phyloP scores from a whole-genome alignment of 2,113 vertebrate species.

The Xenopus tropicalis region DNA sequence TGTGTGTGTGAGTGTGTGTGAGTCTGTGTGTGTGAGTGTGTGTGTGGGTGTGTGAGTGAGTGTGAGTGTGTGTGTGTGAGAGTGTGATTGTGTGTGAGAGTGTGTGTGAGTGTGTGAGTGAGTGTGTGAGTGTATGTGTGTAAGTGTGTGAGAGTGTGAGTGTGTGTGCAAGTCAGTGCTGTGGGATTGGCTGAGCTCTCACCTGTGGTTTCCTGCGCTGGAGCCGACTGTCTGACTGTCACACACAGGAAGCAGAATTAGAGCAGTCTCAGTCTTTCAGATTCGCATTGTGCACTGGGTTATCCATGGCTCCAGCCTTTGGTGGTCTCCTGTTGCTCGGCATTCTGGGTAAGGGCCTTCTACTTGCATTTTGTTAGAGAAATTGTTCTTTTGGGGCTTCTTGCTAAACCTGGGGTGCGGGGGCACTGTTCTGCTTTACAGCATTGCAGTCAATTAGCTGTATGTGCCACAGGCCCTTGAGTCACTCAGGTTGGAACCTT shows the following conservation, averaged over 20 bases:
- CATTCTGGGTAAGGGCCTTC: conserved; percentile 17
- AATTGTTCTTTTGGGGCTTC: too few relatives aligned
- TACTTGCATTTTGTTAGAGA: background rate
- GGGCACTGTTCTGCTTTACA: too few relatives aligned
- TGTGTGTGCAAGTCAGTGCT: background rate
- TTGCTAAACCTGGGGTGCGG: background rate
- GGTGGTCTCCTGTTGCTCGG: background rate
- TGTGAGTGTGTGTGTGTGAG: background rate
- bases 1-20: background rate
- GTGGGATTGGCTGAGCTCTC: conserved; percentile 42
- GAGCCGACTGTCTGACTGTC: background rate
- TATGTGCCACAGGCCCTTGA: too few relatives aligned
- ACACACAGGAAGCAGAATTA: too few relatives aligned
- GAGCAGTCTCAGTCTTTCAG: too few relatives aligned
- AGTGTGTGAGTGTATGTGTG: background rate
- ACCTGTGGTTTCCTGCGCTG: conserved; percentile 39
- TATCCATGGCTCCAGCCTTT: background rate
- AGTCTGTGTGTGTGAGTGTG: background rate
- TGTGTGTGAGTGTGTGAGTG: background rate
- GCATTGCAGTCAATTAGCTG: too few relatives aligned
- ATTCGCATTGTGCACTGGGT: too few relatives aligned
- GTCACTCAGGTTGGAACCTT: too few relatives aligned
- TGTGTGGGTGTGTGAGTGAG: too few relatives aligned
- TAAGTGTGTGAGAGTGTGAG: background rate
- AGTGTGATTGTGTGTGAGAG: background rate